Base-by-base conservation (phyloP, 2,113 vertebrate genomes). In the Sebastes schlegelii region DNA sequence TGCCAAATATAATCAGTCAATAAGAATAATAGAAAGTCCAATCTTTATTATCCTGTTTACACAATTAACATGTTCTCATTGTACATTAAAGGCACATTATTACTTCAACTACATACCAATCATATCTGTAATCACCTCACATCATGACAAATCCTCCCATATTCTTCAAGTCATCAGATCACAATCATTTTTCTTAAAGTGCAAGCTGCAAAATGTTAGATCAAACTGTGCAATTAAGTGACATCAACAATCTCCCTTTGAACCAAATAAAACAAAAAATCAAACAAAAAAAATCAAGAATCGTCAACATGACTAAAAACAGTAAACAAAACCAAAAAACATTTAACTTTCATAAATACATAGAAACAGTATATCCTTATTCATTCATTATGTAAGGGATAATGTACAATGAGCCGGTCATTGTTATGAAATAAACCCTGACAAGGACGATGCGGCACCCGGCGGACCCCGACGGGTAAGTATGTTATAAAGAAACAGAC, bases 1-100 rank as follows among this genome's bases (percentile, higher is more conserved):
- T 19, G 8, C 0, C 4, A 46, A 52, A 74, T 8, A 40, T 52
- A 78, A 55, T 34, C 42, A 52, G 21, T 34, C 45, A 57, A 12
- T 3, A 34, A 8, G 12, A 34, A 55, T 54, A 13, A 43, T 10
- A 54, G 21, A 74, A 21, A 34, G 6, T 72, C 51, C 6, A 48
- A 61, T 51, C 62, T 91, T 91, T 86, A 89, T 83, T 86, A 55
- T n/a, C 42, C 9, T 62, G 34, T 61, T 60, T 4, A 34, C 48
- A 85, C 5, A 69, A 12, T 23, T 17, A 5, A 70, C 42, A 79
- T 65, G 14, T 77, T 77, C n/a, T 46, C 4, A 63, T 4, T 5
- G 13, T 13, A 64, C 65, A 69, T 11, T 40, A 52, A 51, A 45
- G 45, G n/a, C 4, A 54, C 58, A 61, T 67, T 73, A 26, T 19